A percentile compares a stretch with the other conserved stretches of the same genome.
phyloP scores from a whole-genome alignment of 2,113 vertebrate genomes.

The Onychorhynchus coronatus region DNA sequence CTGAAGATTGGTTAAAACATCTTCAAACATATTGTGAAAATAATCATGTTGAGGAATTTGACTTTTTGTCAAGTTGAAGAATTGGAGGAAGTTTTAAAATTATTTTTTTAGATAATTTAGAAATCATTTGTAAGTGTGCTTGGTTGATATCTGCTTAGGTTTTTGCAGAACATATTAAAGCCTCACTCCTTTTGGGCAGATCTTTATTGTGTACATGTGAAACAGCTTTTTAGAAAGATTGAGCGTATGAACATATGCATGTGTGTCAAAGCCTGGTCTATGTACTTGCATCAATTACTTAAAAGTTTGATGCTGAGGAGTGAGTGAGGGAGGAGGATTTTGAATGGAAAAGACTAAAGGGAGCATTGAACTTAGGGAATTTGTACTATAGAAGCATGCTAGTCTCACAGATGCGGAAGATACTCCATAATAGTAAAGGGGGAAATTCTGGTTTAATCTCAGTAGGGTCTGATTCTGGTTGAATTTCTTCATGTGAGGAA shows the following conservation, averaged over 20 bases:
- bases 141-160: neutral
- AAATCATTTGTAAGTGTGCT: neutral
- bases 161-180: neutral
- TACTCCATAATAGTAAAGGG: neutral
- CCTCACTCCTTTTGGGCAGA: neutral
- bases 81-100: neutral
- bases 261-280: neutral
- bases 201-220: neutral
- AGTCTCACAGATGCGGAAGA: neutral
- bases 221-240: neutral
- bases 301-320: neutral
- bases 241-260: neutral
- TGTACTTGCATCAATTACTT: neutral
- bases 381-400: neutral
- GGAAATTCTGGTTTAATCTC: neutral
- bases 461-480: neutral
- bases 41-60: neutral
- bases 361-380: neutral
- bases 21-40: neutral
- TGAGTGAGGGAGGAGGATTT: neutral
- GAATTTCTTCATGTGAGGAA: neutral
- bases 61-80: neutral
- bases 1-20: neutral
- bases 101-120: neutral
- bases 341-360: neutral